A percentile compares a stretch with the other conserved stretches of the same genome.
phyloP scores from a whole-genome alignment of 2,797 vertebrate species.

The Anguilla obscura region DNA sequence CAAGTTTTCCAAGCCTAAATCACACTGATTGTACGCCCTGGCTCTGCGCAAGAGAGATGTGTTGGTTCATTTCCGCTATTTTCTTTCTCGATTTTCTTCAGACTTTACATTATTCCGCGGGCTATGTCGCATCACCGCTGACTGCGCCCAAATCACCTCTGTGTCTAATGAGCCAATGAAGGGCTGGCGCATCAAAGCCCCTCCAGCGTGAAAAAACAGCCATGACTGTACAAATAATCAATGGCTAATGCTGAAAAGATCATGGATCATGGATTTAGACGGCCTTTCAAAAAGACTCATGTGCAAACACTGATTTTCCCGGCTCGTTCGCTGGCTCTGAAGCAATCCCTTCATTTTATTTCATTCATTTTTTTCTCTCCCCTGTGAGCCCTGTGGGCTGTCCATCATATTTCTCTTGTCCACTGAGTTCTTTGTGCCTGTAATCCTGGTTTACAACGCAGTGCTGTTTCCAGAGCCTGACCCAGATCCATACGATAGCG shows the following conservation, averaged over 20 bases:
- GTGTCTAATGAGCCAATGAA: neutral
- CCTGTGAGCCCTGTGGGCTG: neutral
- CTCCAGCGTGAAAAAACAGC: neutral
- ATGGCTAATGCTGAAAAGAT: neutral
- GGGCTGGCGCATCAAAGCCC: neutral
- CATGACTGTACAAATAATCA: neutral
- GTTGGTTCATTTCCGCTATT: neutral
- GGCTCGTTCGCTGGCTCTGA: neutral
- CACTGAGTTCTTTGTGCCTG: conserved; percentile 12
- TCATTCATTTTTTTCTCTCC: neutral
- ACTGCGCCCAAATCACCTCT: neutral
- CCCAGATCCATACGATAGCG: conserved; percentile 19
- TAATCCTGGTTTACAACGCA: conserved; percentile 46
- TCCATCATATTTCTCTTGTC: conserved; percentile 5
- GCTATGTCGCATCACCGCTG: neutral
- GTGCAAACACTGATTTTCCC: neutral
- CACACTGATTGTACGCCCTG: neutral
- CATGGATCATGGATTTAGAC: neutral
- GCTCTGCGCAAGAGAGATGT: neutral
- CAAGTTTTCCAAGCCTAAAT: neutral
- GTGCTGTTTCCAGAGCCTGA: conserved; percentile 32
- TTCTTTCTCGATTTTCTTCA: neutral
- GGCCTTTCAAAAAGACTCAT: neutral
- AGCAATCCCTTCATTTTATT: neutral
- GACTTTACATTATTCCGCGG: neutral